Evolutionary conservation across 2,888 invertebrate species (phyloP), one percentile per base, ranked within the genome.

Genomic region (Mimumesa dahlbomi): DNA sequence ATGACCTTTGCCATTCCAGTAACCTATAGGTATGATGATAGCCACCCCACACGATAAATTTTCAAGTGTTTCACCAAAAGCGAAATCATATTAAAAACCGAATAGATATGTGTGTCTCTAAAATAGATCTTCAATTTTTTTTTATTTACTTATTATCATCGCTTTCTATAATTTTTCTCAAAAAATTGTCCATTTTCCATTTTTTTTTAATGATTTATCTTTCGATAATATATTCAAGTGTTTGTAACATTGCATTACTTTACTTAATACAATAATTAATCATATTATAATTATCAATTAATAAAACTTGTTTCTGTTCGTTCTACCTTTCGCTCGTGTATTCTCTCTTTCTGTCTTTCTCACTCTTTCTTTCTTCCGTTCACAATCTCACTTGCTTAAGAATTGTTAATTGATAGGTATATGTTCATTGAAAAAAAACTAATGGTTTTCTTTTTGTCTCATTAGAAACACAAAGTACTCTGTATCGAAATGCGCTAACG

Each of bases 211-310:
- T 77, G 62, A 73, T 70, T 74, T 57, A 69, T 75, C 73, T 73
- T 68, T 72, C 73, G 73, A 77, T 77, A 82, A 80, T 82, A 82
- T 82, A 81, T 80, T 78, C 80, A 82, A 83, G 75, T 81, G 67
- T 77, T 82, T 79, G 73, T 82, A 85, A 83, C 81, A 82, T 87
- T 83, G 83, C 79, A 84, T 84, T 82, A 81, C 73, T 81, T 85
- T 81, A 85, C 86, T 83, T 85, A 85, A 86, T 86, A 84, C 82
- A 86, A 84, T 87, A 87, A 86, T 84, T 86, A 86, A 83, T 85
- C 82, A 79, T 86, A 82, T 80, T 84, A 83, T 85, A 86, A 86
- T 85, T 85, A 85, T 82, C 82, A 85, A 84, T 86, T 84, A 87
- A 86, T 85, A 85, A 86, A 88, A 87, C 81, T 84, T 76, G 80